Percentiles rank a stretch among this genome's conserved stretches.
phyloP scores from a whole-genome alignment of 2,113 vertebrate species.

The Lophotis ruficrista region DNA sequence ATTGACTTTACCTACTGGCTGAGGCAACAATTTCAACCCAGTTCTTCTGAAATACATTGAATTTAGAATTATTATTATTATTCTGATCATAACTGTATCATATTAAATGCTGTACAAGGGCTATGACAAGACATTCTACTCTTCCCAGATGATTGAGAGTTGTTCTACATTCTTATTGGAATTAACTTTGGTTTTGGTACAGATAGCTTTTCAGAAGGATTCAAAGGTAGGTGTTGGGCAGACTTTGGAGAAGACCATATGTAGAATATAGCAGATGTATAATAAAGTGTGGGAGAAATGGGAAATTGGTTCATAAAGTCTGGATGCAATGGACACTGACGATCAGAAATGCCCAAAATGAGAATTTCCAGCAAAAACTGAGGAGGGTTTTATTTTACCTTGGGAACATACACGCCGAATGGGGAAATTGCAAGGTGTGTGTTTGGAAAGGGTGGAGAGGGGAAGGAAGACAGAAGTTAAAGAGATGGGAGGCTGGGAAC shows the following conservation, averaged over 20 bases:
- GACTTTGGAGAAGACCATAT: not conserved
- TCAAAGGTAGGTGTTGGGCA: not conserved
- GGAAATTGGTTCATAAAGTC: not conserved
- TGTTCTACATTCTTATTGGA: not conserved
- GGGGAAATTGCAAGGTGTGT: not conserved
- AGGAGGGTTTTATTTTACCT: not conserved
- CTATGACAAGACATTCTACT: not conserved
- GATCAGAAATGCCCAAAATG: not conserved
- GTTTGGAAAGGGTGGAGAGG: not conserved
- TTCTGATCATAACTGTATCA: not conserved
- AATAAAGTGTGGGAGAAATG: not conserved
- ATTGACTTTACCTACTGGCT: not conserved
- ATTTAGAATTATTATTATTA: not conserved
- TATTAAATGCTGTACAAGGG: not conserved
- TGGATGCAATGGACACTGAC: accelerated
- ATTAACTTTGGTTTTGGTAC: not conserved
- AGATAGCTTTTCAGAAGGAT: not conserved
- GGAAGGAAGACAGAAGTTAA: not conserved
- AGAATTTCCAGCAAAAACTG: not conserved
- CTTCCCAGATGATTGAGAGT: not conserved
- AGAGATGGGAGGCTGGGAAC: not conserved
- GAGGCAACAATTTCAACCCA: not conserved
- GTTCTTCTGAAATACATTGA: not conserved
- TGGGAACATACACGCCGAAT: not conserved
- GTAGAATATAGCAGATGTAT: not conserved